A percentile compares a stretch with the other conserved stretches of the same genome.
These are phyloP conservation scores for Neosalanx taihuensis DNA, from an alignment of 2,797 vertebrate genomes.

Conservation along the genomic window DNA sequence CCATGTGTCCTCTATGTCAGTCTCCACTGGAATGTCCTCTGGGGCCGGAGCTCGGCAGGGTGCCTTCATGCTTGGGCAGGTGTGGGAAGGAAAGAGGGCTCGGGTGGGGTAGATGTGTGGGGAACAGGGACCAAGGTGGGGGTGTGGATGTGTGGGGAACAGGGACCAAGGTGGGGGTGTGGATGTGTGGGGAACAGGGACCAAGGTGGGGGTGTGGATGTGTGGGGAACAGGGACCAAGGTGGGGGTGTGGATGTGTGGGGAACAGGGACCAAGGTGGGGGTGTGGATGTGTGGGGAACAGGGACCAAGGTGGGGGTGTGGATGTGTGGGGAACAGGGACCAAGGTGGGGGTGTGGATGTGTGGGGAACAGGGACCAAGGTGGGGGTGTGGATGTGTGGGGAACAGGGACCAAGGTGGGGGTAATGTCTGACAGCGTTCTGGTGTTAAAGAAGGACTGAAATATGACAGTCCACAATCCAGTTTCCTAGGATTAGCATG, in stretches of 20 bases:
- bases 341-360: too few relatives aligned
- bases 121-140: background rate
- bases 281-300: too few relatives aligned
- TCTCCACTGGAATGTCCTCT: slow-evolving; percentile 29
- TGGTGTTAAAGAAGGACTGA: too few relatives aligned
- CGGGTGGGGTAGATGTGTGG: background rate
- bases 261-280: too few relatives aligned
- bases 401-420: background rate
- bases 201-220: background rate
- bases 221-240: background rate
- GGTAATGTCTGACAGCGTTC: background rate
- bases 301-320: too few relatives aligned
- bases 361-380: too few relatives aligned
- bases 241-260: background rate
- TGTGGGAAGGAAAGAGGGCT: background rate
- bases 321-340: too few relatives aligned
- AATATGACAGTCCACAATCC: too few relatives aligned
- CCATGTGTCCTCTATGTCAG: slow-evolving; percentile 29
- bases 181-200: background rate
- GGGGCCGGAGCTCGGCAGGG: background rate
- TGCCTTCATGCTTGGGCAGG: slow-evolving; percentile 22
- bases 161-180: background rate
- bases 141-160: background rate
- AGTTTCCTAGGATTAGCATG: background rate
- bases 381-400: too few relatives aligned